A percentile compares a stretch with the other conserved stretches of the same genome.
Conservation (phyloP, 2,888 invertebrate species). For the Ceriagrion tenellum region DNA sequence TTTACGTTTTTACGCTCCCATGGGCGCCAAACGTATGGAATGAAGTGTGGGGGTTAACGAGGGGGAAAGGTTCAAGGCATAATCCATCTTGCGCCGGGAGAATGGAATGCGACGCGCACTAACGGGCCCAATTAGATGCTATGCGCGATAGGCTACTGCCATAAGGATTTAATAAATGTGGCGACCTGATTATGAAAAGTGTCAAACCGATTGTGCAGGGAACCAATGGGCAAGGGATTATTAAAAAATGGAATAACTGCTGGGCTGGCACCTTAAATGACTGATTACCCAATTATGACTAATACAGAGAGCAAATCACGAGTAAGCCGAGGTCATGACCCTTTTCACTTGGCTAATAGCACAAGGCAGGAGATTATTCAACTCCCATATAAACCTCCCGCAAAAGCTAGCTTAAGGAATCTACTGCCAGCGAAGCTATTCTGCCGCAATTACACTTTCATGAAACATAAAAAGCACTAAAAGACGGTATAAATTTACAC, state of each 20-base stretch:
- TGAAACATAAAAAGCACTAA: background rate
- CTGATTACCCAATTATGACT: background rate
- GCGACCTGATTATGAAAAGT: background rate
- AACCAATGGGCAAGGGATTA: background rate
- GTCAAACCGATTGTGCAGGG: background rate
- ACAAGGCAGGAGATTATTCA: background rate
- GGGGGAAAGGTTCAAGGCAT: background rate
- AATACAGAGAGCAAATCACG: background rate
- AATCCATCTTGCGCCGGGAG: background rate
- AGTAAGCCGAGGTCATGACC: background rate
- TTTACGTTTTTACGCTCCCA: background rate
- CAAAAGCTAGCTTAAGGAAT: background rate
- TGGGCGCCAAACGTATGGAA: background rate
- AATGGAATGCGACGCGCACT: background rate
- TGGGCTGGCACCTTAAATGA: background rate
- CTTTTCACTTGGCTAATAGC: background rate
- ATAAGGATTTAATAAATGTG: background rate
- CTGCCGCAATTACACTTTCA: background rate
- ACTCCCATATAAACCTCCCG: background rate
- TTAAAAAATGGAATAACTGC: background rate
- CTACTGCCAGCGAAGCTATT: too few relatives aligned
- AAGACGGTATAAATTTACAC: background rate
- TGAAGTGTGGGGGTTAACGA: background rate
- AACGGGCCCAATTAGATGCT: background rate
- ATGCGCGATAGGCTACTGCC: background rate